Conservation (phyloP, 2,888 invertebrate species). For the Yponomeuta evonymella region DNA sequence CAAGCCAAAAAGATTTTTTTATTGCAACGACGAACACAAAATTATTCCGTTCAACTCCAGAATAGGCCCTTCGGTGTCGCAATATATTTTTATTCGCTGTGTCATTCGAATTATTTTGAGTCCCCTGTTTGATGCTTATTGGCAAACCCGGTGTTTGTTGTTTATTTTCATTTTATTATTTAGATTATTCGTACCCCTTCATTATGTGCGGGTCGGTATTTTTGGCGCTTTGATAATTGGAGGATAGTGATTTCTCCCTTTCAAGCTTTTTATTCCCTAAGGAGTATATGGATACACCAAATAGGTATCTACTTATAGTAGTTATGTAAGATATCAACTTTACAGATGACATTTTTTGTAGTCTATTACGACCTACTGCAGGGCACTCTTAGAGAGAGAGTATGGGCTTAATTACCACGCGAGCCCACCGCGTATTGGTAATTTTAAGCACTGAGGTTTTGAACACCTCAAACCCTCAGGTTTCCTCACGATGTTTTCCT, state of each 20-base stretch:
- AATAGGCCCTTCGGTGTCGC: not conserved
- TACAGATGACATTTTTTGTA: no score
- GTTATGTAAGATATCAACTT: no score
- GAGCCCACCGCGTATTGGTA: no score
- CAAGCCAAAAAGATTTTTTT: no score
- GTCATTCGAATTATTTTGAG: slow-evolving; percentile 26
- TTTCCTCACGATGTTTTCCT: no score
- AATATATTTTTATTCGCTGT: slow-evolving; percentile 22
- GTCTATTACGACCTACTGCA: no score
- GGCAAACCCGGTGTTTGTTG: not conserved
- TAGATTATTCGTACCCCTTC: not conserved
- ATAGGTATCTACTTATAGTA: no score
- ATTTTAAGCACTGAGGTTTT: no score
- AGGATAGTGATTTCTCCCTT: not conserved
- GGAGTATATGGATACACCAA: not conserved
- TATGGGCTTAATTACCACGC: no score
- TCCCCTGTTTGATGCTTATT: not conserved
- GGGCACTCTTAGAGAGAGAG: no score
- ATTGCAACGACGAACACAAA: no score
- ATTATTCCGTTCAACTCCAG: not conserved
- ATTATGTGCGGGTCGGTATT: not conserved
- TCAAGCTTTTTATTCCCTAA: not conserved
- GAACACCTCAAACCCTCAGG: no score
- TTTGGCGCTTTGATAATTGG: not conserved
- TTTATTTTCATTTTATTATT: not conserved